phyloP scores from a whole-genome alignment of 2,888 invertebrate genomes.

The Alloplasta piceator region DNA sequence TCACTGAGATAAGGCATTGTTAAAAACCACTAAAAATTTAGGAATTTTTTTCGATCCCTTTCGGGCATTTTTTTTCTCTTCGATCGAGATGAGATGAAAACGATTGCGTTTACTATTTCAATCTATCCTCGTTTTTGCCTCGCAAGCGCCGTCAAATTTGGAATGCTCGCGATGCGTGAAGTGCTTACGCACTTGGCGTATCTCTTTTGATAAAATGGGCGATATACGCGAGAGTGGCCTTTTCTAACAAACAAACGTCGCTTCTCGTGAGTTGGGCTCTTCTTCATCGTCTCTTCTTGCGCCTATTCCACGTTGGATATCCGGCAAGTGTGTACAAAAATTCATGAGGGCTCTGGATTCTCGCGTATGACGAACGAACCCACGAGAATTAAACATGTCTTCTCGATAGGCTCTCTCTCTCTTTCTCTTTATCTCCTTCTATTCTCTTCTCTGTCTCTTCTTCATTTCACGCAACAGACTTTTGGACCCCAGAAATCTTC shows the following conservation, averaged over 20 bases:
- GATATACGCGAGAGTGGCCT: constrained; percentile 47
- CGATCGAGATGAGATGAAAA: constrained; percentile 32
- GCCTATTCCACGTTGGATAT: neutral
- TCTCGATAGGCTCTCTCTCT: constrained; percentile 35
- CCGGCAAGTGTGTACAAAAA: constrained; percentile 47
- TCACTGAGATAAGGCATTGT: too few relatives aligned
- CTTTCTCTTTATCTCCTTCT: constrained; percentile 5
- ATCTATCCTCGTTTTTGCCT: constrained; percentile 35
- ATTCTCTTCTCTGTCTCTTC: neutral
- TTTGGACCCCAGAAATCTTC: constrained; percentile 39
- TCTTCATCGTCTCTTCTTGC: constrained; percentile 33
- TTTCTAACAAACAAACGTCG: constrained; percentile 66
- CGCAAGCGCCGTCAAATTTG: constrained; percentile 9
- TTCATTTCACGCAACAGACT: constrained; percentile 42
- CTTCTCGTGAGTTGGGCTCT: constrained; percentile 38
- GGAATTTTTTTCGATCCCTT: too few relatives aligned
- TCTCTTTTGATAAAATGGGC: constrained; percentile 35
- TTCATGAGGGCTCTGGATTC: constrained; percentile 39
- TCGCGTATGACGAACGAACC: constrained; percentile 43
- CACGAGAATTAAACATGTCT: constrained; percentile 61
- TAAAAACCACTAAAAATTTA: too few relatives aligned
- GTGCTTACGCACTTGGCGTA: constrained; percentile 1
- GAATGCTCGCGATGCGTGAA: neutral
- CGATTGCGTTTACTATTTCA: constrained; percentile 53
- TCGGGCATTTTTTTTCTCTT: constrained; percentile 28